Evolutionary conservation across 2,888 invertebrate genomes (phyloP).

Genomic region (Cactoblastis cactorum): DNA sequence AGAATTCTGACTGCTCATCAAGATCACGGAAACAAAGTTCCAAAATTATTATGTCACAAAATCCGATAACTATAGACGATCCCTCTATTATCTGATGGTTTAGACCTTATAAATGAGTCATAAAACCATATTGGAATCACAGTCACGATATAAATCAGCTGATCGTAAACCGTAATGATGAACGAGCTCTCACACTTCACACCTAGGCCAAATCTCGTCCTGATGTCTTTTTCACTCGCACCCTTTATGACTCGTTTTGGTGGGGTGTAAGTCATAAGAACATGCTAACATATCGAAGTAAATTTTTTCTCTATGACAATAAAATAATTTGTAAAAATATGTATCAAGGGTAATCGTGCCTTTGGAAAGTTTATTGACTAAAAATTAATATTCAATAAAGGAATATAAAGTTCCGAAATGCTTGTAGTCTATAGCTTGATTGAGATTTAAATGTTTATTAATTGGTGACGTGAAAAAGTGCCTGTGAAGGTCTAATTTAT

Average conservation of each 20-base stretch:
- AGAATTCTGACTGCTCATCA: too few relatives aligned
- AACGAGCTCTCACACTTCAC: conserved; percentile 57
- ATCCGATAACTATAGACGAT: neutral
- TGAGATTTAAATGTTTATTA: too few relatives aligned
- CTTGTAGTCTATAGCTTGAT: too few relatives aligned
- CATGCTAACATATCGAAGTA: neutral
- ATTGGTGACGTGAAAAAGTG: too few relatives aligned
- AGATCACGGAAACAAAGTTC: neutral
- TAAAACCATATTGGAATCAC: neutral
- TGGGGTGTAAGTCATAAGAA: conserved; percentile 30
- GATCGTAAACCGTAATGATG: conserved; percentile 56
- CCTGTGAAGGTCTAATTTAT: too few relatives aligned
- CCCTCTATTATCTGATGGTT: neutral
- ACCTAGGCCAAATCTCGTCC: conserved; percentile 56
- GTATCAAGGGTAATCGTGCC: too few relatives aligned
- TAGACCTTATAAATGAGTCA: neutral
- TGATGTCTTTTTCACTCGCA: conserved; percentile 65
- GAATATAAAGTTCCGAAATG: too few relatives aligned
- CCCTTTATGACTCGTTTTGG: conserved; percentile 43
- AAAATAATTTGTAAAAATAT: too few relatives aligned
- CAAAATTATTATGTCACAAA: too few relatives aligned
- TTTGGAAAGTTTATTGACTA: too few relatives aligned
- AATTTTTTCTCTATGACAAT: too few relatives aligned
- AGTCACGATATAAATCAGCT: conserved; percentile 7
- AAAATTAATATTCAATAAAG: too few relatives aligned